Percentiles rank a stretch among this genome's conserved stretches.
Conservation (phyloP, 2,113 vertebrate species). For the Talpa occidentalis region DNA sequence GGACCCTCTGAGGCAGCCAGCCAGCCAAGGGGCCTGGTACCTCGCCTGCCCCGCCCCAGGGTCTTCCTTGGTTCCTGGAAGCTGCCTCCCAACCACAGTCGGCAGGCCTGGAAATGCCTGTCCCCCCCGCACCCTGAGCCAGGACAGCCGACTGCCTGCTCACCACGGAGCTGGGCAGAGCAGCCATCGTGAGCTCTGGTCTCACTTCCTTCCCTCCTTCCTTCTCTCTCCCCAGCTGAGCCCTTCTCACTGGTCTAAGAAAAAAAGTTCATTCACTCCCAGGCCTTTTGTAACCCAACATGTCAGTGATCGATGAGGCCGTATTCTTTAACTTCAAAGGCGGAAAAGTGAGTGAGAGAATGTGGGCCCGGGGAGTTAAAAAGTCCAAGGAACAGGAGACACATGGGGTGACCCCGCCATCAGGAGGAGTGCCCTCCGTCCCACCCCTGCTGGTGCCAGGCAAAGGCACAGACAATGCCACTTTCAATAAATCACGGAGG, state of each 20-base stretch:
- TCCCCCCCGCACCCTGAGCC: conserved; percentile 37
- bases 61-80: conserved; percentile 59
- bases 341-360: conserved; percentile 69
- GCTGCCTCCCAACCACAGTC: conserved; percentile 10
- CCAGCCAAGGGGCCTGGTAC: accelerated
- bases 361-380: conserved; percentile 78
- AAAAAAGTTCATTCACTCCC: conserved; percentile 83
- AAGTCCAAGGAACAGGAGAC: conserved; percentile 83
- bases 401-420: conserved; percentile 88
- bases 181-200: conserved; percentile 66
- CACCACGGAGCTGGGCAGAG: conserved; percentile 62
- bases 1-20: background rate
- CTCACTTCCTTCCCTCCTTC: background rate
- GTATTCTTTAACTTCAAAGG: conserved; percentile 88
- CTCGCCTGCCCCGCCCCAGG: background rate
- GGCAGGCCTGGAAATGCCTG: conserved; percentile 35
- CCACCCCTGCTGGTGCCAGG: conserved; percentile 89
- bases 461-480: conserved; percentile 91
- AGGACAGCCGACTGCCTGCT: conserved; percentile 43
- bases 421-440: conserved; percentile 83
- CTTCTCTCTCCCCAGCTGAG: conserved; percentile 63
- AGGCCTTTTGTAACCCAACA: conserved; percentile 76
- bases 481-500: conserved; percentile 86
- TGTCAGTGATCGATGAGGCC: conserved; percentile 91
- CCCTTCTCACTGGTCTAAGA: conserved; percentile 79